phyloP scores from a whole-genome alignment of 2,797 vertebrate genomes.

The Etheostoma nigrum region DNA sequence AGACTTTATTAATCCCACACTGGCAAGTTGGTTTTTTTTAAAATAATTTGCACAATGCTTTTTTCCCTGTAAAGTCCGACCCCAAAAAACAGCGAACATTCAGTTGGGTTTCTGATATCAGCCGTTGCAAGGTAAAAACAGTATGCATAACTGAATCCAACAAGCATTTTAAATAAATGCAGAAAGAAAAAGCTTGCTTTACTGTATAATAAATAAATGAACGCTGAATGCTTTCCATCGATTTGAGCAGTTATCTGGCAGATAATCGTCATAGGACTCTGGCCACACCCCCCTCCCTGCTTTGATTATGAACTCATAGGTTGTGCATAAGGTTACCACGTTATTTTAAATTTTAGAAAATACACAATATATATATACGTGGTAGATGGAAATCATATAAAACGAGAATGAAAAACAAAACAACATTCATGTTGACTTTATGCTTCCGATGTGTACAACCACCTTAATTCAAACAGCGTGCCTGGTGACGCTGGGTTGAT shows the following conservation, averaged over 20 bases:
- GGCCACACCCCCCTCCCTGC: constrained; percentile 18
- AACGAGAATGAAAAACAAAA: neutral
- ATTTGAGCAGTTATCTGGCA: neutral
- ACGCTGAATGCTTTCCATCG: neutral
- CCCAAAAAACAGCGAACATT: neutral
- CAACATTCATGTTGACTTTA: neutral
- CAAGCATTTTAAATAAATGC: constrained; percentile 1
- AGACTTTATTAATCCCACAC: no score
- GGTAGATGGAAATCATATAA: neutral
- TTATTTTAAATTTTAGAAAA: neutral
- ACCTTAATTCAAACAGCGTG: constrained; percentile 12
- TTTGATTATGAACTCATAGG: neutral
- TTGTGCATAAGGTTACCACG: no score
- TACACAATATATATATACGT: neutral
- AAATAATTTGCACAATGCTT: neutral
- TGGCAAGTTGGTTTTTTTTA: neutral
- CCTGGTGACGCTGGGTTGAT: constrained; percentile 1
- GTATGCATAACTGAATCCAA: no score
- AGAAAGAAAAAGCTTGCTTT: neutral
- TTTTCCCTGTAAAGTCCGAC: neutral
- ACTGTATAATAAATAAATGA: neutral
- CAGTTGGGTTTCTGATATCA: neutral
- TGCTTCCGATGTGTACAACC: constrained; percentile 5
- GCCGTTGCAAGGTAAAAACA: neutral
- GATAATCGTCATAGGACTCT: constrained; percentile 11